Evolutionary conservation across 2,888 invertebrate genomes (phyloP), one percentile per base, ranked within the genome.

Genomic region (Ochropleura leucogaster): DNA sequence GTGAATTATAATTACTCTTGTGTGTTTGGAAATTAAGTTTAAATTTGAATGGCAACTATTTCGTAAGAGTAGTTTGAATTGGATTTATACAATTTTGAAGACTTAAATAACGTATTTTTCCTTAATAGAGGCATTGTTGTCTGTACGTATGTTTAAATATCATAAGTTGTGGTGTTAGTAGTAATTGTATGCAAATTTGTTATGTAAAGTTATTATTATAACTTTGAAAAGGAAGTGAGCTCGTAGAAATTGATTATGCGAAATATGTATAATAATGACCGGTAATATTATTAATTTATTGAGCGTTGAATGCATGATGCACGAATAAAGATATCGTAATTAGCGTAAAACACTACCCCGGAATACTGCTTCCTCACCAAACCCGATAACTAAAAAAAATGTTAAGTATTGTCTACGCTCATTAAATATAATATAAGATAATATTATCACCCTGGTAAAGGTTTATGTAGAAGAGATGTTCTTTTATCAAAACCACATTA

Each of bases 121-220:
- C 16, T 12, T 49, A 46, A 44, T 3, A 66, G 30, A 47, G 59
- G 51, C 44, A 68, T 51, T 70, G 80, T 66, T 44, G 53, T 71
- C 30, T 57, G 20, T 18, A 1, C 5, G 30, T 44, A 5, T 7
- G n/a, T 20, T 16, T n/a, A n/a, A n/a, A 68, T 12, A 9, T 40
- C 10, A 10, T 20, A 68, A 68, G 18, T 47, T 55, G n/a, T n/a
- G 8, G 14, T 47, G 12, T 68, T 55, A 47, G 57, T 53, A n/a
- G 49, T 77, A 71, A 80, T 77, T 81, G 55, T 79, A 77, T 77
- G 51, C 6, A n/a, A 72, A 78, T 68, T 53, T 65, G 20, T 78
- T 83, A 55, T 16, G 51, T 63, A 55, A 55, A 65, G 12, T 64
- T 46, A 12, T 12, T 20, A 78, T 46, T 51, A 42, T 14, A 30